A percentile compares a stretch with the other conserved stretches of the same genome.
Conservation (phyloP, 2,888 invertebrate genomes). For the Theretra japonica region DNA sequence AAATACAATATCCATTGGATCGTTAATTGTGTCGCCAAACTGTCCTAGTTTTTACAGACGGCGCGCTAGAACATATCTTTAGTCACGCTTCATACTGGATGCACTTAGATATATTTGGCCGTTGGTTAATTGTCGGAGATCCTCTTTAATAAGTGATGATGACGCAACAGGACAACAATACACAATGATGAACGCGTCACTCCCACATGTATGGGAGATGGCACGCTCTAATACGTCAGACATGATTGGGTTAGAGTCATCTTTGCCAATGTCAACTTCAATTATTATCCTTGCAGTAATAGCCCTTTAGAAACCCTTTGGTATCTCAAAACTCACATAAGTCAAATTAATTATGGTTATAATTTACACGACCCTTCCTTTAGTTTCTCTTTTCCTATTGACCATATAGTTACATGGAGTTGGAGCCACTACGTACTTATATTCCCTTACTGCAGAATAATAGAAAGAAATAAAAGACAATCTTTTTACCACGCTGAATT, state of each 20-base stretch:
- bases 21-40: constrained; percentile 10
- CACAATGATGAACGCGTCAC: constrained; percentile 48
- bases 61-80: neutral
- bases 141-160: constrained; percentile 27
- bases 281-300: neutral
- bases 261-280: neutral
- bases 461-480: too few relatives aligned
- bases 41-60: constrained; percentile 15
- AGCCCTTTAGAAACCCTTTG: too few relatives aligned
- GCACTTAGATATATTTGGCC: constrained; percentile 27
- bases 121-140: constrained; percentile 27
- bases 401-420: too few relatives aligned
- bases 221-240: neutral
- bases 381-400: too few relatives aligned
- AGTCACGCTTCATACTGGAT: neutral
- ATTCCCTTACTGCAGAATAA: too few relatives aligned
- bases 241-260: neutral
- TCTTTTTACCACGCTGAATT: too few relatives aligned
- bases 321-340: too few relatives aligned
- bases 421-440: too few relatives aligned
- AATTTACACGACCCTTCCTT: too few relatives aligned
- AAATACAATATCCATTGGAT: neutral
- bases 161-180: constrained; percentile 42
- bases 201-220: constrained; percentile 41
- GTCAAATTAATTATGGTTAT: too few relatives aligned